Base-by-base conservation (phyloP, 2,888 invertebrate species). In the Sinodicranocentrus sp. region DNA sequence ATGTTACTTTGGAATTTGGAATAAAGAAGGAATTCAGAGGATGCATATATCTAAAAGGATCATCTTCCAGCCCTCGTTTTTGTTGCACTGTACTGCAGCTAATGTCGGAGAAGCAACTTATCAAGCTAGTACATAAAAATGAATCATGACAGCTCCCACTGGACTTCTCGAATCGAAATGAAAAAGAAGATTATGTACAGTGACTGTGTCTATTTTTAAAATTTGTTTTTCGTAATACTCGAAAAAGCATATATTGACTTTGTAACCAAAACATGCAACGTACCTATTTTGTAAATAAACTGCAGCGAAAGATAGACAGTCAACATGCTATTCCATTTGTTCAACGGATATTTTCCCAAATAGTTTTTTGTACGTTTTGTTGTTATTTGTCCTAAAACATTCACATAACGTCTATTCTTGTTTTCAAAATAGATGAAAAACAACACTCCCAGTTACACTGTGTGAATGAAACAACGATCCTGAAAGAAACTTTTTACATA, bases 381-480 rank as follows among this genome's bases (percentile, higher is more conserved):
- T 28, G 75, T 75, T 43, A 44, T 54, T 65, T 28, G 26, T n/a
- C 23, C 15, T 39, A 52, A 52, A 67, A 52, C 79, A 39, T 71
- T 71, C 79, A 79, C 71, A 79, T 71, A 71, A 78, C 65, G 77
- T 79, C 79, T 44, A 59, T 63, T 79, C 61, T 59, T 23, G 63
- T 79, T 71, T 78, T 71, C 61, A 57, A 79, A 79, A 26, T 44
- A 44, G 26, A 26, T 71, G 71, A 61, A 43, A 26, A 79, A 6
- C 23, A 70, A 33, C 61, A 79, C 44, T 71, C 71, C 59, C 48
- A 71, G 63, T 61, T 28, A 28, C n/a, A 67, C 57, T 57, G 43
- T 54, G 70, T 63, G 57, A 68, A 44, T 33, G n/a, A 15, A 25
- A 43, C 21, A 43, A 21, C 26, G 13, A 39, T 13, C 63, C 15